phyloP scores from a whole-genome alignment of 2,113 vertebrate genomes.

The Engystomops pustulosus region DNA sequence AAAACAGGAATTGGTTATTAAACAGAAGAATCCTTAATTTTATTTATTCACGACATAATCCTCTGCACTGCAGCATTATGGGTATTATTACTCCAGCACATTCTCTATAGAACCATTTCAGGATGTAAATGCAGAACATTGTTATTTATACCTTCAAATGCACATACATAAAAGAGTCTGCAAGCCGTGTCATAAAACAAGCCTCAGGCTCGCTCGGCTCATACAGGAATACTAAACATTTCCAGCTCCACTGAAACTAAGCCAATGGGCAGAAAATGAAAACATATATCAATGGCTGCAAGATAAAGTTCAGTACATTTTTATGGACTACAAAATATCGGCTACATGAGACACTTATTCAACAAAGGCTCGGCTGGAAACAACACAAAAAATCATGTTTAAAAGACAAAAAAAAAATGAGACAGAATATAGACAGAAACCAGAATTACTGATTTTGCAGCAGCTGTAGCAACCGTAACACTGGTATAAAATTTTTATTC shows the following conservation, averaged over 20 bases:
- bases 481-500: too few species aligned
- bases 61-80: background rate
- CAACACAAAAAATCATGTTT: background rate
- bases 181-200: constrained; percentile 21
- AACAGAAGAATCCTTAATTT: background rate
- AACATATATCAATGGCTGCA: constrained; percentile 14
- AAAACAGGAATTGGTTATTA: background rate
- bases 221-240: constrained; percentile 24
- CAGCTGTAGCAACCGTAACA: too few species aligned
- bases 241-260: constrained; percentile 13
- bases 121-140: constrained; percentile 8
- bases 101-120: background rate
- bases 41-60: background rate
- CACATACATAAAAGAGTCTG: constrained; percentile 4
- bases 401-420: background rate
- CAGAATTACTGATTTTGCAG: too few species aligned
- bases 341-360: constrained; percentile 5
- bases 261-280: constrained; percentile 34
- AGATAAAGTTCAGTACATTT: background rate
- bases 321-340: constrained; percentile 19
- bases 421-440: too few species aligned
- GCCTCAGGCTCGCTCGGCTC: background rate
- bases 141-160: constrained; percentile 26
- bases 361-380: background rate
- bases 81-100: background rate